Evolutionary conservation across 2,113 vertebrate species (phyloP).

Genomic region (Callorhinus ursinus): DNA sequence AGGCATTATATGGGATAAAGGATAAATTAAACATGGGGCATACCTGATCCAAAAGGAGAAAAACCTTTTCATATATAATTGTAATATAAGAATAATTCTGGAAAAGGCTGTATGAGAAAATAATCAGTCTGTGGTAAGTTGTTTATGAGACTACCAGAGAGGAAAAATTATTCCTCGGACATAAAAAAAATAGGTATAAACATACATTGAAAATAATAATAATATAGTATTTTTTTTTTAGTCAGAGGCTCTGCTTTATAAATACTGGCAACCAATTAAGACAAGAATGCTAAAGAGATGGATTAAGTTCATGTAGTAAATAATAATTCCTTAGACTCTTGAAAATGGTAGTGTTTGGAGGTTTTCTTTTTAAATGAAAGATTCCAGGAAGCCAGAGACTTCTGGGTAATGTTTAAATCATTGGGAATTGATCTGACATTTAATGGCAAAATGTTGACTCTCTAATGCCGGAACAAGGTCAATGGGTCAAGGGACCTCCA

Average conservation of each 20-base stretch:
- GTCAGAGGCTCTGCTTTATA: background rate
- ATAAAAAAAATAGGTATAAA: constrained; percentile 34
- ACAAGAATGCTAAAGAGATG: constrained; percentile 41
- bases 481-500: constrained; percentile 62
- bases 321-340: constrained; percentile 45
- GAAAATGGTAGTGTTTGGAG: constrained; percentile 63
- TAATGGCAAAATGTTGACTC: constrained; percentile 67
- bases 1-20: background rate
- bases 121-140: background rate
- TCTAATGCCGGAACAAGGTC: constrained; percentile 60
- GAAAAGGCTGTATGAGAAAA: background rate
- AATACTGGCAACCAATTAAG: background rate
- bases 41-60: background rate
- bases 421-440: constrained; percentile 78
- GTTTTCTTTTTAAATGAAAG: background rate
- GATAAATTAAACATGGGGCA: background rate
- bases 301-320: constrained; percentile 29
- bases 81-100: background rate
- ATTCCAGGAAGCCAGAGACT: constrained; percentile 73
- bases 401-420: constrained; percentile 76
- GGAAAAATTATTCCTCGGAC: background rate
- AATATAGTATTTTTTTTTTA: background rate
- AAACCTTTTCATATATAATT: background rate
- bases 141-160: constrained; percentile 17
- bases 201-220: background rate